phyloP scores from a whole-genome alignment of 2,888 invertebrate species.

The Papilio protenor region DNA sequence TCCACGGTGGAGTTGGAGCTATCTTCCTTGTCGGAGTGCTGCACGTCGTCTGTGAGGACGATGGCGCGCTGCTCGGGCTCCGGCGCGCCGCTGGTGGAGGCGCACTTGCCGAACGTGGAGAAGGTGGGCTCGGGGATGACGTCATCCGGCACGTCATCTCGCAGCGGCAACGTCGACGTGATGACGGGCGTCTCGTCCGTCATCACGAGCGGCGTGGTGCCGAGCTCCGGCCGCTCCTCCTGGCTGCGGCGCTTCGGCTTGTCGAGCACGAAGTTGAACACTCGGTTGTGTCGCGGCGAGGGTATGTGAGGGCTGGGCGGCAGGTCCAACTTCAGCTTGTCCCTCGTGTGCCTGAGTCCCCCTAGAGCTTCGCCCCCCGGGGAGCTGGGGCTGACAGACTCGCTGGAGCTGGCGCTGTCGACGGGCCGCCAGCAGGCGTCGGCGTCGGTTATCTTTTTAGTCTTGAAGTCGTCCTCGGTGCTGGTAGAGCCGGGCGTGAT shows the following conservation, averaged over 20 bases:
- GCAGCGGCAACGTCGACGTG: constrained; percentile 60
- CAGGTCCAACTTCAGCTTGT: constrained; percentile 88
- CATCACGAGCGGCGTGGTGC: constrained; percentile 70
- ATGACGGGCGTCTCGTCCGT: constrained; percentile 76
- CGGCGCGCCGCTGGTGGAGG: constrained; percentile 52
- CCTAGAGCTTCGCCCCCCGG: constrained; percentile 83
- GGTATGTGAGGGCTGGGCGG: constrained; percentile 83
- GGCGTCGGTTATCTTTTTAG: constrained; percentile 58
- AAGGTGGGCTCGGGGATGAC: constrained; percentile 80
- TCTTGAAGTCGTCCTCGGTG: constrained; percentile 67
- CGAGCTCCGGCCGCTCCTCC: constrained; percentile 49
- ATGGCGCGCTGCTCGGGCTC: constrained; percentile 68
- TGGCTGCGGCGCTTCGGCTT: constrained; percentile 66
- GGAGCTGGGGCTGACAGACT: constrained; percentile 76
- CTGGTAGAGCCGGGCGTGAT: constrained; percentile 80
- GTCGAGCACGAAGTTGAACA: constrained; percentile 76
- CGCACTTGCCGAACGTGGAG: constrained; percentile 85
- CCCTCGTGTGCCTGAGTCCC: constrained; percentile 89
- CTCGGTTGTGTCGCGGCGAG: constrained; percentile 72
- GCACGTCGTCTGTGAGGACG: constrained; percentile 60
- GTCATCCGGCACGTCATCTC: constrained; percentile 63
- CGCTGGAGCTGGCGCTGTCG: constrained; percentile 76
- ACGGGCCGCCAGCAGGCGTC: constrained; percentile 62
- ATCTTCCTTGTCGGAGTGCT: constrained; percentile 58
- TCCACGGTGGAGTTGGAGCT: constrained; percentile 59